Evolutionary conservation across 2,888 invertebrate species (phyloP).

Genomic region (Tortrix viridana): DNA sequence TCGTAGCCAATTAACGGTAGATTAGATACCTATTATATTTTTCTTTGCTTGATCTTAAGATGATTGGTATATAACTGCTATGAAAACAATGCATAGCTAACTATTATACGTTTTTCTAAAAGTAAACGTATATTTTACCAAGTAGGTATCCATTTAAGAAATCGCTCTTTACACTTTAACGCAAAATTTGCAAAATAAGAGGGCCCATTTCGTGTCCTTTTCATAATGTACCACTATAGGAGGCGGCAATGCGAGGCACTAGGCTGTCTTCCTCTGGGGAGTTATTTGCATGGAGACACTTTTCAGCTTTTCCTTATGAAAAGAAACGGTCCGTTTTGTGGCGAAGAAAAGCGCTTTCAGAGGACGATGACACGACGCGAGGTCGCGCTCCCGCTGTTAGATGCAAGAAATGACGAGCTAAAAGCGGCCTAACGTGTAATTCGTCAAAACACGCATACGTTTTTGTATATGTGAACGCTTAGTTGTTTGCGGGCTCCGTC

Average conservation of each 20-base stretch:
- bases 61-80: neutral
- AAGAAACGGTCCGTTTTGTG: constrained; percentile 83
- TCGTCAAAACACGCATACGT: constrained; percentile 67
- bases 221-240: constrained; percentile 67
- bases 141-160: neutral
- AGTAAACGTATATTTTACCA: neutral
- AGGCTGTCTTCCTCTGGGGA: constrained; percentile 81
- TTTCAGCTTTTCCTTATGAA: constrained; percentile 84
- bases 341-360: constrained; percentile 83
- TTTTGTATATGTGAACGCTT: constrained; percentile 36
- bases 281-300: constrained; percentile 84
- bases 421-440: constrained; percentile 79
- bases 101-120: no score
- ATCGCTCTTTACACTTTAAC: constrained; percentile 42
- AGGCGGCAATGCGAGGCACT: constrained; percentile 79
- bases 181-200: constrained; percentile 45
- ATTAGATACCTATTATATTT: no score
- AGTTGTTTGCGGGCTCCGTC: constrained; percentile 51
- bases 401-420: constrained; percentile 75
- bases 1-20: constrained; percentile 26
- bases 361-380: constrained; percentile 84
- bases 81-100: no score
- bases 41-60: no score
- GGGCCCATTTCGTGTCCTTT: constrained; percentile 67
- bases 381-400: constrained; percentile 79